Base-by-base conservation (phyloP, 2,797 vertebrate species). In the Etheostoma perlongum region DNA sequence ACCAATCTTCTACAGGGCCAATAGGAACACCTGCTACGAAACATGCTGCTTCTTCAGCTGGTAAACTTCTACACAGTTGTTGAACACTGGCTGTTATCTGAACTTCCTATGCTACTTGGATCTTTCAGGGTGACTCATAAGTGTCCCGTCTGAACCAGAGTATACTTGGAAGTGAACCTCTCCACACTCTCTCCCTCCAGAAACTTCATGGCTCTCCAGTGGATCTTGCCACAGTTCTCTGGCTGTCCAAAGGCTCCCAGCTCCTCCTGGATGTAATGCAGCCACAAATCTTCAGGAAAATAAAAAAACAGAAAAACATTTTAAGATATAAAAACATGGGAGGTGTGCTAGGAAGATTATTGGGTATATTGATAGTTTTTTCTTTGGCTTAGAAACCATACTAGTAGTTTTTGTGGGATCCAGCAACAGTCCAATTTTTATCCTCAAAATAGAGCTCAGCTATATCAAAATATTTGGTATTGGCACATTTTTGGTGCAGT, bases 171-270 rank as follows among this genome's bases (percentile, higher is more conserved):
- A 19, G 94, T 89, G 90, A 99, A 99, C n/a, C 85, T 87, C 88
- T 99, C 97, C 88, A 97, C 95, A 19, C 93, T 85, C 36, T 96
- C 94, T 33, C 95, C 97, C 66, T 96, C 94, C 80, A 99, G 83
- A 68, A 95, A 94, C 93, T 97, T 98, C 96, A 98, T 95, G 69
- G 98, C 98, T 89, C 98, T 95, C 98, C 98, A 99, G 91, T 99
- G 96, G 89, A 99, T 96, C 86, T 94, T 96, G 51, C 96, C 95
- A 4, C 96, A 97, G 85, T 97, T 97, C 86, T 97, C 95, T 4
- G 96, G 95, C 90, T 94, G 97, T 10, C 98, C 98, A 2, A 92
- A 88, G 1, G 91, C 81, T 71, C 78, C 95, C 78, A 96, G 86
- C 87, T 99, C 98, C 79, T 97, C 97, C 85, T 93, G 95, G 78